phyloP scores from a whole-genome alignment of 37 sponge, comb jelly and placozoan species.

The Cladorhizidae sp. region DNA sequence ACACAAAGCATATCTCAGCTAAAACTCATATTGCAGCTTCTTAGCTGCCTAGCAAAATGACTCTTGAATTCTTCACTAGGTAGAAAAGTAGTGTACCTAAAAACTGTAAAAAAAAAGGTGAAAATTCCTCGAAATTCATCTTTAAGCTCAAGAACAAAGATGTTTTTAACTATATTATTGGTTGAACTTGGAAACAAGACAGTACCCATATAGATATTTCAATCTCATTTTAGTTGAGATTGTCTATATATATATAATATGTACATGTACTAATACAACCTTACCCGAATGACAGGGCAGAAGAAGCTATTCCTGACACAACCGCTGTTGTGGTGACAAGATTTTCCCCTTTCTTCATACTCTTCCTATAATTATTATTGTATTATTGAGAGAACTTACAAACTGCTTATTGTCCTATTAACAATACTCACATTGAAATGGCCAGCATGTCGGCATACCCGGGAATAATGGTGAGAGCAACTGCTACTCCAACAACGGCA shows the following conservation, averaged over 20 bases:
- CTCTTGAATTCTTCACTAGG: background rate
- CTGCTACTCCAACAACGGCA: conserved; percentile 35
- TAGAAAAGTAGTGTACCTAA: background rate
- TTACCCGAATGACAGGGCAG: conserved; percentile 45
- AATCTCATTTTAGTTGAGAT: background rate
- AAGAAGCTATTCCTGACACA: conserved; percentile 40
- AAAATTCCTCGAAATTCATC: background rate
- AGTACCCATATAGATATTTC: background rate
- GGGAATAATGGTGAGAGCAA: conserved; percentile 23
- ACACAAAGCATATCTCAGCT: too few species aligned
- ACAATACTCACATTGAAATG: conserved; percentile 34
- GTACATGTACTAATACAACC: too few species aligned
- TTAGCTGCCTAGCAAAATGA: background rate
- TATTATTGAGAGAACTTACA: background rate
- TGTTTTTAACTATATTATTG: background rate
- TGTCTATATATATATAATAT: background rate
- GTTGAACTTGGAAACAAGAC: background rate
- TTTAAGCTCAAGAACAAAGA: background rate
- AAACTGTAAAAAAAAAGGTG: background rate
- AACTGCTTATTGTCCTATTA: background rate
- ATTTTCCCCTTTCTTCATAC: background rate
- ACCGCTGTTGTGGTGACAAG: conserved; percentile 6
- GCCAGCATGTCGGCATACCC: conserved; percentile 43
- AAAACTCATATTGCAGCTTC: too few species aligned
- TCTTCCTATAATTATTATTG: background rate